Base-by-base conservation (phyloP, 2,888 invertebrate species). In the Aphodius granarius region DNA sequence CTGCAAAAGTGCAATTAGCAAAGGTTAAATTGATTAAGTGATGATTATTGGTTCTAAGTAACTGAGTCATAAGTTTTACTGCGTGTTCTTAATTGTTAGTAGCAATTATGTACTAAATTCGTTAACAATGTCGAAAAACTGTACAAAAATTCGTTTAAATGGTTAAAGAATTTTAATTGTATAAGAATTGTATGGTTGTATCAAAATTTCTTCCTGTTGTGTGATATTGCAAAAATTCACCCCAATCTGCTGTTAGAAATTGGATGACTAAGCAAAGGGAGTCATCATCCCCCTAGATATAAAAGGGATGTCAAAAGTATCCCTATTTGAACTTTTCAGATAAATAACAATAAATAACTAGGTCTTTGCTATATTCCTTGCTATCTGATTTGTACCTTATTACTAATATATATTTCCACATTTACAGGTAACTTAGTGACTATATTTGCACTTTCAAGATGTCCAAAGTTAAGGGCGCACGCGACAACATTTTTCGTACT, bases 401-500 rank as follows among this genome's bases (percentile, higher is more conserved):
- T 9, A n/a, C 2, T 63, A 17, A 72, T 43, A 18, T 16, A 4
- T 66, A 66, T 20, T 5, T 6, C 1, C 20, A 17, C 17, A 80
- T 81, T 63, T 78, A 18, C 89, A 95, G 96, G 96, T 77, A 96
- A 96, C 89, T 89, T 94, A 64, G 89, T 95, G 78, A 96, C 96
- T 18, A 92, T 95, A 73, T 86, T 95, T 78, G 96, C 96, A 0
- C 88, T 96, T 76, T 87, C 94, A 64, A 91, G 92, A 87, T 94
- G 94, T 83, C 92, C 93, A 3, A 95, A 94, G 87, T 90, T 96
- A 73, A 90, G 95, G 22, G 90, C 91, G 13, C 95, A 96, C 87
- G 95, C 96, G 72, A 96, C 96, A 0, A 96, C 96, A 3, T 94
- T 95, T 81, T 96, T 96, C 86, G 95, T 96, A 62, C 90, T 96